Evolutionary conservation across 2,888 invertebrate species (phyloP).

Genomic region (Rhagium mordax): DNA sequence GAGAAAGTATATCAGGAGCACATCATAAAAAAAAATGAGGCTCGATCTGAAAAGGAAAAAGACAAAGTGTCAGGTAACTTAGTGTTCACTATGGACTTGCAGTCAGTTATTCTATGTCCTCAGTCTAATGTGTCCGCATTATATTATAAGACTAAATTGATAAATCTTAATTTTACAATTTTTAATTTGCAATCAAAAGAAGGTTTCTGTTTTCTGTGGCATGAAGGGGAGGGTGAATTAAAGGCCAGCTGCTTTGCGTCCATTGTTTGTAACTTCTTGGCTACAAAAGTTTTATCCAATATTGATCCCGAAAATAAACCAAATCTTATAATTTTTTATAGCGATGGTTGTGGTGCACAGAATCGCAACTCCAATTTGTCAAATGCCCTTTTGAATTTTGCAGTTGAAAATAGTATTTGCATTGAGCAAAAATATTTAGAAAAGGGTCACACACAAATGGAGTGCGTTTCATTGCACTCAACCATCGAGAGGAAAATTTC

Average conservation of each 20-base stretch:
- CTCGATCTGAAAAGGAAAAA: conserved; percentile 32
- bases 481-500: not conserved
- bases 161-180: conserved; percentile 37
- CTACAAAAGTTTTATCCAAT: not conserved
- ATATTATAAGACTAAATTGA: conserved; percentile 40
- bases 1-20: not conserved
- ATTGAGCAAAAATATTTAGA: conserved; percentile 5
- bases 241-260: conserved; percentile 34
- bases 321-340: conserved; percentile 13
- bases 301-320: too few species aligned
- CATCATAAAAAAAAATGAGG: not conserved
- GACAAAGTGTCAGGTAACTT: conserved; percentile 35
- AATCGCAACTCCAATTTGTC: conserved; percentile 56
- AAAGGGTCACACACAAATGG: conserved; percentile 6
- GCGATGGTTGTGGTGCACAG: conserved; percentile 32
- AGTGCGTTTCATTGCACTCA: not conserved
- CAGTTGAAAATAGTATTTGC: not conserved
- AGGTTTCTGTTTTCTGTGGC: conserved; percentile 36
- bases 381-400: conserved; percentile 18
- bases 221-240: conserved; percentile 22
- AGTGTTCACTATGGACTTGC: conserved; percentile 39
- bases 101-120: conserved; percentile 39
- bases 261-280: not conserved
- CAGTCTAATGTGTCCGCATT: conserved; percentile 38
- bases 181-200: conserved; percentile 20